Conservation (phyloP, 1,140 invertebrate species). For the Drosophila fuyamai region DNA sequence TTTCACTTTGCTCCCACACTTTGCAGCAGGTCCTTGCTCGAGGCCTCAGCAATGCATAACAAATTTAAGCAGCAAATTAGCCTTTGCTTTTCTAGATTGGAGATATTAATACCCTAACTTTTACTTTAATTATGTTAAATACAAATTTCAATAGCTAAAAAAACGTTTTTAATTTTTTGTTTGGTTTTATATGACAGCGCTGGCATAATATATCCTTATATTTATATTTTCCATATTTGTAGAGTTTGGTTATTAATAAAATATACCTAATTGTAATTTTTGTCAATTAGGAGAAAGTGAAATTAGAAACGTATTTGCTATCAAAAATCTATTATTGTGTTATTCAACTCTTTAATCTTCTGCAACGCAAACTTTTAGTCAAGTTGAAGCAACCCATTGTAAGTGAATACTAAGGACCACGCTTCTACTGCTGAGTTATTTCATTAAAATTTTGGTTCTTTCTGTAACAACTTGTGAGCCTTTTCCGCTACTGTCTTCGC, state of each 20-base stretch:
- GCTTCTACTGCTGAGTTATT: constrained; percentile 37
- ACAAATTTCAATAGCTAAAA: no score
- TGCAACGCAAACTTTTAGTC: background rate
- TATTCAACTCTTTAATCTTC: no score
- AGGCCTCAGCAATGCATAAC: constrained; percentile 8
- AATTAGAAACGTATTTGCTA: no score
- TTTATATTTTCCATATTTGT: no score
- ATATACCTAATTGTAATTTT: no score
- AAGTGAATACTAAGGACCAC: constrained; percentile 1
- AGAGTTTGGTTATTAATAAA: no score
- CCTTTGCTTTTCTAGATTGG: background rate
- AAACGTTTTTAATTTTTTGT: no score
- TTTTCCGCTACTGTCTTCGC: constrained; percentile 2
- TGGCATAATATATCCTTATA: no score
- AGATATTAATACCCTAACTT: background rate
- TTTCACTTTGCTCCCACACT: background rate
- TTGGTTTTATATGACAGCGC: no score
- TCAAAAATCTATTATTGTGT: no score
- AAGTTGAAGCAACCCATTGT: constrained; percentile 14
- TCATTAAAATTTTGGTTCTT: constrained; percentile 48
- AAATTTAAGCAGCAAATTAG: constrained; percentile 18
- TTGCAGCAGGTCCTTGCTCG: background rate
- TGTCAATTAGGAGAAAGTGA: no score
- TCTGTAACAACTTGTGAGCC: constrained; percentile 6
- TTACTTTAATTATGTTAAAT: no score